Evolutionary conservation across 2,797 vertebrate species (phyloP), one percentile per base, ranked within the genome.

Genomic region (Acipenser ruthenus): DNA sequence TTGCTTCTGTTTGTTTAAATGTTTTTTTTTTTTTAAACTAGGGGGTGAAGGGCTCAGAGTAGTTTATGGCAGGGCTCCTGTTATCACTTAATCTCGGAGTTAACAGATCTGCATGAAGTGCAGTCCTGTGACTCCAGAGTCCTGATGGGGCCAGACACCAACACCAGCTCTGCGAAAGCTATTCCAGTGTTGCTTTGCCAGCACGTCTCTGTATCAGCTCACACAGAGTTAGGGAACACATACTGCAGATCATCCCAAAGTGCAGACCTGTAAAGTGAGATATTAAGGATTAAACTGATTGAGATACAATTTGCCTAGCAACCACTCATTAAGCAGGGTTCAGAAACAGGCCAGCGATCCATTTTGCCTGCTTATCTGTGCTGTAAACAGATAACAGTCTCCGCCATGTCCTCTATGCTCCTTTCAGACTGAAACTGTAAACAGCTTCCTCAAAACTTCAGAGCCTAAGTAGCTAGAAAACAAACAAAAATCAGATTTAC

Each of bases 251-350:
- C 85, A 79, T 85, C 77, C 76, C 77, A 81, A 86, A 89, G 82
- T 72, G 73, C 71, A 75, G 86, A 90, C 83, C 86, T 87, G 86
- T 86, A 91, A 37, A 93, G 91, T 92, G 88, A 88, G 81, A 88
- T 90, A 86, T 73, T 84, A 83, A 88, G 87, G 86, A 92, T 91
- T 89, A 90, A 87, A 88, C 84, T 84, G 86, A 90, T 81, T 85
- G 85, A 89, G 87, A 88, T 79, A 83, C 82, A 86, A 86, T 90
- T 87, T 78, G 84, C 89, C 82, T 90, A 90, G 85, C 86, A 87
- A 90, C 88, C 87, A 88, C 84, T 89, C 85, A 84, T 89, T 87
- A 88, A 77, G 79, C 79, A 84, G 79, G 82, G 79, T 86, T 88
- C 84, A 87, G 82, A 81, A 88, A 87, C 80, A 82, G 88, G 90